Evolutionary conservation across 2,797 vertebrate species (phyloP).

Genomic region (Hoplostethus mediterraneus): DNA sequence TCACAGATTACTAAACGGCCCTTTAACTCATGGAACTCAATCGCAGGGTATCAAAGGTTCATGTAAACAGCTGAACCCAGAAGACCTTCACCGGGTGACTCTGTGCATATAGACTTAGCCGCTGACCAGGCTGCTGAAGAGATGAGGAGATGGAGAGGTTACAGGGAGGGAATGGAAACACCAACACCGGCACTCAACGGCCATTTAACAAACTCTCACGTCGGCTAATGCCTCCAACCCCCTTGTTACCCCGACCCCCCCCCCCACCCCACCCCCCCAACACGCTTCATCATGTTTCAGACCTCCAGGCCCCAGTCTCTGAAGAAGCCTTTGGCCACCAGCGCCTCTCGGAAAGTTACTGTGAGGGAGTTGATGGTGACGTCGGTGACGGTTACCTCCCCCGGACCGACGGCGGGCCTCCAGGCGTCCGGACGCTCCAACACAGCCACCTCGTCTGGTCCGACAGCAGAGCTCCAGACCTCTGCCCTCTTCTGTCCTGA

Average conservation of each 20-base stretch:
- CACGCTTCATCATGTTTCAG: constrained; percentile 45
- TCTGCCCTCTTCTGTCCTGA: constrained; percentile 66
- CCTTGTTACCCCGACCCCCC: not conserved
- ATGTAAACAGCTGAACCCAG: no score
- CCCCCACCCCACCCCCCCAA: constrained; percentile 8
- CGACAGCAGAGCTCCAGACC: constrained; percentile 57
- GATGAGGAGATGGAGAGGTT: constrained; percentile 15
- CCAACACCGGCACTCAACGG: not conserved
- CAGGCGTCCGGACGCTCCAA: constrained; percentile 61
- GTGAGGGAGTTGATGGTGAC: constrained; percentile 98
- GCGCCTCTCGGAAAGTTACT: constrained; percentile 96
- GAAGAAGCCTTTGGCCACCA: constrained; percentile 95
- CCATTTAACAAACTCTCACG: no score
- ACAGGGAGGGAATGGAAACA: constrained; percentile 10
- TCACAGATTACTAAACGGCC: no score
- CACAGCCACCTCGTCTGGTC: constrained; percentile 25
- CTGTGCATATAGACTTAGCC: constrained; percentile 69
- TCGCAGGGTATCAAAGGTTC: no score
- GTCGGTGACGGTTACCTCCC: constrained; percentile 95
- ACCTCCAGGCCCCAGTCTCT: constrained; percentile 87
- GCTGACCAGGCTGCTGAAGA: constrained; percentile 25
- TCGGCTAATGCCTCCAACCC: not conserved
- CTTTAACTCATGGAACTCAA: no score
- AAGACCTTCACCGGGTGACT: constrained; percentile 22
- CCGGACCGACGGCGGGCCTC: constrained; percentile 70